phyloP scores from a whole-genome alignment of 2,113 vertebrate genomes.

The Benitochromis conjunctus region DNA sequence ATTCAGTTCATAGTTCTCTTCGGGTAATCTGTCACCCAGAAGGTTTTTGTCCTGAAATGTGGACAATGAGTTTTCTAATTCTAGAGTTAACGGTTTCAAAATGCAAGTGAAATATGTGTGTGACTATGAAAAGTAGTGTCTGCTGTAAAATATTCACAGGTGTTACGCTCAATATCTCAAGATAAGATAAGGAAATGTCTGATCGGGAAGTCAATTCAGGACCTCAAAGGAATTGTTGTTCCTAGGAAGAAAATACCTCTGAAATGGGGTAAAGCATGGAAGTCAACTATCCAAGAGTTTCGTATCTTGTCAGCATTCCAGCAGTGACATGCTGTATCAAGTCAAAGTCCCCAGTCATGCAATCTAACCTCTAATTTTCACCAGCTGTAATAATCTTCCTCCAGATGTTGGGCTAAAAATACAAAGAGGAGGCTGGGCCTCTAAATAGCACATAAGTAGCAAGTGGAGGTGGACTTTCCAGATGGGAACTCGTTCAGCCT shows the following conservation, averaged over 20 bases:
- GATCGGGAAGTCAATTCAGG: background rate
- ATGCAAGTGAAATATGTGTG: background rate
- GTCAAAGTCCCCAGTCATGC: constrained; percentile 7
- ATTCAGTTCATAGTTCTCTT: background rate
- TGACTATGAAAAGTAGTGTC: background rate
- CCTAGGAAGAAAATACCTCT: background rate
- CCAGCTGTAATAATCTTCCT: constrained; percentile 43
- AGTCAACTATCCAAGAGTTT: background rate
- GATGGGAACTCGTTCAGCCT: background rate
- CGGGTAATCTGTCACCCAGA: background rate
- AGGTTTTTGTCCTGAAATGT: background rate
- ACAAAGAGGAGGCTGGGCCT: background rate
- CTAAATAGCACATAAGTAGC: background rate
- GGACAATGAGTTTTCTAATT: background rate
- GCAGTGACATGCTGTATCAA: constrained; percentile 46
- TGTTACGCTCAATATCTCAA: background rate
- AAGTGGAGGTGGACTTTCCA: background rate
- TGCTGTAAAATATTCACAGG: background rate
- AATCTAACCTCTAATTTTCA: constrained; percentile 58
- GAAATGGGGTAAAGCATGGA: background rate
- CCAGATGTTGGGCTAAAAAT: constrained; percentile 55
- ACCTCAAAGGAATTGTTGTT: background rate
- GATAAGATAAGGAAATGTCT: background rate
- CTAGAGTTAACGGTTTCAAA: background rate
- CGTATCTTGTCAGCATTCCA: constrained; percentile 49